Conservation (phyloP, 2,888 invertebrate species). For the Cheilosia pagana region DNA sequence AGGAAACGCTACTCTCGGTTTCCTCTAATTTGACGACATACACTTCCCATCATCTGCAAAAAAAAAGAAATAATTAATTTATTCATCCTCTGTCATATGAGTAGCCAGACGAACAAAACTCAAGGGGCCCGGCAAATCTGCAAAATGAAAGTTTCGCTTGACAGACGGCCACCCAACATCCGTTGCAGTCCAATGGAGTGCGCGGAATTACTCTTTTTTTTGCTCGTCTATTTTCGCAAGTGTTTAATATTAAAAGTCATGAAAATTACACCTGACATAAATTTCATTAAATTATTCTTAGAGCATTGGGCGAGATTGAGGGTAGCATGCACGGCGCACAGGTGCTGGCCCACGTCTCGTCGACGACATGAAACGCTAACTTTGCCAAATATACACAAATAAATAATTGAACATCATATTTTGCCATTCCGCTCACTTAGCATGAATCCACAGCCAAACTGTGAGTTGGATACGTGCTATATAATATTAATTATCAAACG, state of each 20-base stretch:
- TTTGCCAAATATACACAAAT: constrained; percentile 48
- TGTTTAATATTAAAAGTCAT: constrained; percentile 40
- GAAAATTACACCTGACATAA: constrained; percentile 63
- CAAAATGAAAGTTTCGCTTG: constrained; percentile 56
- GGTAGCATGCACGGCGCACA: constrained; percentile 4
- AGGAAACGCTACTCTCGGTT: constrained; percentile 32
- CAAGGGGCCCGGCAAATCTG: constrained; percentile 15
- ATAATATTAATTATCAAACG: constrained; percentile 6
- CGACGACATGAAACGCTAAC: constrained; percentile 35
- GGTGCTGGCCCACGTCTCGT: constrained; percentile 36
- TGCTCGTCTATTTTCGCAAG: constrained; percentile 2
- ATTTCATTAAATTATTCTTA: constrained; percentile 58
- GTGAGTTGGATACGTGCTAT: neutral
- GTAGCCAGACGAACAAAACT: constrained; percentile 1
- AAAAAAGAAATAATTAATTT: constrained; percentile 14
- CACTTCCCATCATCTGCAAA: constrained; percentile 38
- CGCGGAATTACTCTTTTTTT: constrained; percentile 41
- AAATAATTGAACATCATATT: constrained; percentile 50
- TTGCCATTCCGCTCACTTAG: constrained; percentile 40
- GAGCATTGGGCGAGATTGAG: constrained; percentile 13
- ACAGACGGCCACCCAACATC: constrained; percentile 46
- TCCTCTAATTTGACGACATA: constrained; percentile 46
- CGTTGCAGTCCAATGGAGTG: constrained; percentile 60
- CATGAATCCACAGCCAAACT: constrained; percentile 9
- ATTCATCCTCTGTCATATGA: constrained; percentile 32